Conservation (phyloP, 92 coral and sea anemone genomes). For the Porites lobata region DNA sequence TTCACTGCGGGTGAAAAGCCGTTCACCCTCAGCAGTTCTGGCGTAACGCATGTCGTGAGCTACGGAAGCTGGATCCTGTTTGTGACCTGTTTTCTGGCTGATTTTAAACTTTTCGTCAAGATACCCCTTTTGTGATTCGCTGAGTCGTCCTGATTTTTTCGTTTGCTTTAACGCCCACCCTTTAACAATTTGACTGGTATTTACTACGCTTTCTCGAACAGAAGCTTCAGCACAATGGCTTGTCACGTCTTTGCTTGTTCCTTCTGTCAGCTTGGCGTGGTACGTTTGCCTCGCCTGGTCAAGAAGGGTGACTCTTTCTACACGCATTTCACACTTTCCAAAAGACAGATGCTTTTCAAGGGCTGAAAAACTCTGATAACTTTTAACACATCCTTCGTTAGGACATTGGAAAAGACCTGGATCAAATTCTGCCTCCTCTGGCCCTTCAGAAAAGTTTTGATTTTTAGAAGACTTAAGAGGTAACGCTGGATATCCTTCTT, state of each 20-base stretch:
- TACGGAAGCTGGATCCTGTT: slow-evolving; percentile 58
- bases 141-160: slow-evolving; percentile 47
- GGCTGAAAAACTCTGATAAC: slow-evolving; percentile 48
- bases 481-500: background rate
- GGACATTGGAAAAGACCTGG: slow-evolving; percentile 25
- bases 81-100: slow-evolving; percentile 67
- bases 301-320: slow-evolving; percentile 63
- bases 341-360: slow-evolving; percentile 44
- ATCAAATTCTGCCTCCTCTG: background rate
- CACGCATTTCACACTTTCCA: slow-evolving; percentile 56
- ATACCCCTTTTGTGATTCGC: slow-evolving; percentile 47
- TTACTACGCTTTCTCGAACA: slow-evolving; percentile 1
- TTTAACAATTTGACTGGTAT: background rate
- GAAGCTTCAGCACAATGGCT: background rate
- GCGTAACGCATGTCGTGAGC: slow-evolving; percentile 56
- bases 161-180: slow-evolving; percentile 59
- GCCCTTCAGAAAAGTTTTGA: slow-evolving; percentile 35
- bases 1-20: slow-evolving; percentile 51
- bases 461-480: slow-evolving; percentile 51
- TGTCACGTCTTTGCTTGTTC: slow-evolving; percentile 13
- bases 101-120: slow-evolving; percentile 36
- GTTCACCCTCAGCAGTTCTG: slow-evolving; percentile 54
- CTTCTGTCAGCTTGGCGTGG: slow-evolving; percentile 53
- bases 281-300: slow-evolving; percentile 61
- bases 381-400: slow-evolving; percentile 48